Conservation (phyloP, 2,888 invertebrate species). For the Spodoptera picta region DNA sequence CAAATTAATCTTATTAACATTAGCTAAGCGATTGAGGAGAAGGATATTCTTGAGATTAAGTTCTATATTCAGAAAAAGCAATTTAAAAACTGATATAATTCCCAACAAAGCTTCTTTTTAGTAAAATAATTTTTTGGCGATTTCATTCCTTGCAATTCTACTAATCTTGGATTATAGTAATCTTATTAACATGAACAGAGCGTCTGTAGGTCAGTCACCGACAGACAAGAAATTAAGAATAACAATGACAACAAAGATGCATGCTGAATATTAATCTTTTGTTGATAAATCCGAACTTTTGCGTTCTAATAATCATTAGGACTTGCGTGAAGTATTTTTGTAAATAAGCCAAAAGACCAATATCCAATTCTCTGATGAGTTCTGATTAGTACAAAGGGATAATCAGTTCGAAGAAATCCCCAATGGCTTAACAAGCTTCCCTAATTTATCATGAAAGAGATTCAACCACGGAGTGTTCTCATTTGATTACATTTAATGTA, state of each 20-base stretch:
- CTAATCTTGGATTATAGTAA: constrained; percentile 1
- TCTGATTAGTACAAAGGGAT: too few species aligned
- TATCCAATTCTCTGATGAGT: too few species aligned
- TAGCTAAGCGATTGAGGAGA: too few species aligned
- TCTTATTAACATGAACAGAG: constrained; percentile 28
- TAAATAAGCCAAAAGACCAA: too few species aligned
- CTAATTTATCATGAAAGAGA: too few species aligned
- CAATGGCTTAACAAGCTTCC: too few species aligned
- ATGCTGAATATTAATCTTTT: constrained; percentile 26
- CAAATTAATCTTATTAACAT: too few species aligned
- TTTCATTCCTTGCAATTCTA: not conserved
- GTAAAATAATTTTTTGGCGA: not conserved
- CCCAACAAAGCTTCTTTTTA: not conserved
- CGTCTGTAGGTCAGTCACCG: constrained; percentile 33
- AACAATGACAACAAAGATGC: constrained; percentile 13
- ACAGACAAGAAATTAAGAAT: constrained; percentile 35
- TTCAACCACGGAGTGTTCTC: too few species aligned
- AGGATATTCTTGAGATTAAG: too few species aligned
- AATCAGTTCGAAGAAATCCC: too few species aligned
- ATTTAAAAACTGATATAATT: constrained; percentile 3
- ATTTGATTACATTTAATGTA: too few species aligned
- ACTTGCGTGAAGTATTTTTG: too few species aligned
- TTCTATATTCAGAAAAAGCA: not conserved
- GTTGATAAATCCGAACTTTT: not conserved
- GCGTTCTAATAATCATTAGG: not conserved